A percentile compares a stretch with the other conserved stretches of the same genome.
Evolutionary conservation across 1,140 invertebrate genomes (phyloP).

Genomic region (Pemphigus obesinymphae): DNA sequence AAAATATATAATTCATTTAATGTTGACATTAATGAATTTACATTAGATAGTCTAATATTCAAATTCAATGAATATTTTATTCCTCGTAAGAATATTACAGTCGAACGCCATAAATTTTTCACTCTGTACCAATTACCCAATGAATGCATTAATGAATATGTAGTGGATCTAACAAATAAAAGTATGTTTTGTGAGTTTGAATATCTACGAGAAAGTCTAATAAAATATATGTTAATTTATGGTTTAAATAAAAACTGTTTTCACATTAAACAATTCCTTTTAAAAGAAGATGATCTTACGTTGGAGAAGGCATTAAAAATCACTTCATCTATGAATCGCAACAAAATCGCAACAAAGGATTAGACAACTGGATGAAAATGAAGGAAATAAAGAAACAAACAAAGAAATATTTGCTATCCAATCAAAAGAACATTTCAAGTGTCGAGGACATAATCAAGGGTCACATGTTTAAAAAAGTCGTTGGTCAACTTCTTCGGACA

Average conservation of each 20-base stretch:
- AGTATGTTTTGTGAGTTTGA: background rate
- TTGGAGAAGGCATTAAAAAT: too few relatives aligned
- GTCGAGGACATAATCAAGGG: background rate
- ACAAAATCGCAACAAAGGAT: background rate
- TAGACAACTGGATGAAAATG: background rate
- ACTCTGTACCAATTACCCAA: background rate
- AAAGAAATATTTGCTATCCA: background rate
- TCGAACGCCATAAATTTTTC: conserved; percentile 6
- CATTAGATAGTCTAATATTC: background rate
- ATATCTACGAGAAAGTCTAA: background rate
- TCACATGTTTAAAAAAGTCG: background rate
- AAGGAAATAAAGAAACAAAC: background rate
- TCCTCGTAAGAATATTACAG: background rate
- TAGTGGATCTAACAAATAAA: background rate
- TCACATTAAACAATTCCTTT: conserved; percentile 5
- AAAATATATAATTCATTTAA: conserved; percentile 15
- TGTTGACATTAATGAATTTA: background rate
- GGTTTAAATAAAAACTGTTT: background rate
- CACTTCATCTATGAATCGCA: background rate
- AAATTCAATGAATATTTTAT: background rate
- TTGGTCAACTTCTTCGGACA: background rate
- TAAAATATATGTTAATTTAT: conserved; percentile 1
- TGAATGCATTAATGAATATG: background rate
- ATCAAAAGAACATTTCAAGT: background rate
- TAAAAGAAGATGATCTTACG: background rate